Conservation (phyloP, 2,888 invertebrate genomes). For the Pristionchus mayeri region DNA sequence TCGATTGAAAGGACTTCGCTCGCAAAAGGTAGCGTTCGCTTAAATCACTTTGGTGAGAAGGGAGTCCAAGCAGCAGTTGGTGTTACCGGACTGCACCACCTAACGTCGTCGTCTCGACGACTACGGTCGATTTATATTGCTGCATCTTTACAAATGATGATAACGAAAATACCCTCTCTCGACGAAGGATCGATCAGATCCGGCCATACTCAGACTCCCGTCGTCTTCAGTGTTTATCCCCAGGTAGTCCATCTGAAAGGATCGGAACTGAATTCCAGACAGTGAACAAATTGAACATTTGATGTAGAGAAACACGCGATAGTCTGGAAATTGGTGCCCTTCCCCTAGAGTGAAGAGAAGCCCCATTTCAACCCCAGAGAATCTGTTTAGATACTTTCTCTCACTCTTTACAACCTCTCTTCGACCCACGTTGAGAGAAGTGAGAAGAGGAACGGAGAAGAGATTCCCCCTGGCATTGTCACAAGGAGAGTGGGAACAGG, state of each 20-base stretch:
- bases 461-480: constrained; percentile 42
- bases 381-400: neutral
- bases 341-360: neutral
- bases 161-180: constrained; percentile 18
- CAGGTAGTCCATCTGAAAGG: constrained; percentile 67
- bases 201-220: constrained; percentile 17
- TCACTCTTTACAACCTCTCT: neutral
- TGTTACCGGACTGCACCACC: no score
- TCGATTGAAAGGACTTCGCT: no score
- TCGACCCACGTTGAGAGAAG: neutral
- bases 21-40: no score
- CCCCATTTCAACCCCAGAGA: neutral
- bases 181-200: constrained; percentile 37
- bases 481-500: constrained; percentile 32
- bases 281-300: neutral
- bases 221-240: constrained; percentile 65
- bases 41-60: no score
- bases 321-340: neutral
- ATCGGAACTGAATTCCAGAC: neutral
- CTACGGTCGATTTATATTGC: no score
- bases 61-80: no score
- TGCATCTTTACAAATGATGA: no score
- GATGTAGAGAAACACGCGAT: constrained; percentile 20
- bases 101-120: no score
- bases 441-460: neutral